Evolutionary conservation across 1,140 invertebrate species (phyloP), one percentile per base, ranked within the genome.

Genomic region (Bicyclus anynana): DNA sequence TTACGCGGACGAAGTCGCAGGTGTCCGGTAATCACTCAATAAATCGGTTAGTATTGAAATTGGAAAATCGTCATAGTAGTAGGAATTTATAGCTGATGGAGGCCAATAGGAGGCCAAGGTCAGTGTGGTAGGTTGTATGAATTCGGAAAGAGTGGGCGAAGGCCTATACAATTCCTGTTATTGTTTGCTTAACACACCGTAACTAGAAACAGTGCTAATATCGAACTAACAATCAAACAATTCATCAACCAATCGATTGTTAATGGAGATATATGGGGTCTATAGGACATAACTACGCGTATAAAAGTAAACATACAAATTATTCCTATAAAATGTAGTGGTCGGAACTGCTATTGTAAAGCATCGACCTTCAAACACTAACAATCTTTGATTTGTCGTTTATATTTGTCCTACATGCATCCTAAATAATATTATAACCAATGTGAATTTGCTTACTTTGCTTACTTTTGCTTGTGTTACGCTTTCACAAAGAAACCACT

Each of bases 41-140:
- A 20, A 27, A 17, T 53, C 50, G 27, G 17, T 53, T 37, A 53
- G 2, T 9, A 29, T 53, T 40, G 1, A 51, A 40, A 52, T 53
- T 53, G 37, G 50, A 53, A 42, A 52, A 18, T 27, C 9, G 33
- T 20, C 26, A n/a, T 48, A 44, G 7, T 35, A n/a, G n/a, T 38
- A 55, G 14, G 44, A 29, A n/a, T 20, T 20, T 16, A 44, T 20
- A 20, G 9, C 17, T 33, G 5, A 37, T 33, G n/a, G n/a, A n/a
- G n/a, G n/a, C n/a, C n/a, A n/a, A n/a, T n/a, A n/a, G 16, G 23
- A 20, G 33, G 35, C 48, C 55, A 51, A 51, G 55, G 55, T 51
- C 37, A 2, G 29, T 33, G 29, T 12, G n/a, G 16, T 12, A n/a
- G 12, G n/a, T n/a, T n/a, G n/a, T 50, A 16, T 14, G 12, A 35